phyloP scores from a whole-genome alignment of 2,888 invertebrate species.

The Cordylochernes scorpioides region DNA sequence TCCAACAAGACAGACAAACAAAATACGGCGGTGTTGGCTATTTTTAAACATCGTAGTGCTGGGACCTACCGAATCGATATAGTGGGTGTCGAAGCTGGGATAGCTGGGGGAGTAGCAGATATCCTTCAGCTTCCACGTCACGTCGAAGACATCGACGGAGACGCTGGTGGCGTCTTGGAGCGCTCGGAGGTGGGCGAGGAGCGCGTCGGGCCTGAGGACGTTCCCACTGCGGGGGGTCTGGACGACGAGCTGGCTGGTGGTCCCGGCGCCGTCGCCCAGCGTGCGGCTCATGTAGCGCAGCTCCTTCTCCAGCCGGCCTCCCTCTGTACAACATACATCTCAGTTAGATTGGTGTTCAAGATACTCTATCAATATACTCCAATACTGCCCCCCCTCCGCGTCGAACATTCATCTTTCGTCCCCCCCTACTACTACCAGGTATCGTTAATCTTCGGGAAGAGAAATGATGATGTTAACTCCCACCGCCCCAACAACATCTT shows the following conservation, averaged over 20 bases:
- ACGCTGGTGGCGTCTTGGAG: constrained; percentile 56
- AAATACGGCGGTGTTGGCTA: constrained; percentile 3
- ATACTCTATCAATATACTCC: no score
- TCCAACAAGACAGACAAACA: constrained; percentile 1
- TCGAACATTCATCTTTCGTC: no score
- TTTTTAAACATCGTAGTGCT: constrained; percentile 4
- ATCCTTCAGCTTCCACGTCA: constrained; percentile 80
- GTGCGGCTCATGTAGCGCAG: constrained; percentile 49
- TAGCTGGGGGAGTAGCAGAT: constrained; percentile 80
- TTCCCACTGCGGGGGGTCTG: constrained; percentile 54
- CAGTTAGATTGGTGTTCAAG: no score
- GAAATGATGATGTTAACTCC: no score
- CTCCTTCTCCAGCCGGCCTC: constrained; percentile 63
- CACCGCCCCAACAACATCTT: background rate
- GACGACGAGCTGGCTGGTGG: constrained; percentile 72
- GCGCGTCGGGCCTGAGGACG: constrained; percentile 53
- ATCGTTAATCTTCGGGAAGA: background rate
- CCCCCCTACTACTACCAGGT: background rate
- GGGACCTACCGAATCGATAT: constrained; percentile 37
- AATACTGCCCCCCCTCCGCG: no score
- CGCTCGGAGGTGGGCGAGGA: constrained; percentile 59
- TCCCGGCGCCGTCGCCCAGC: constrained; percentile 38
- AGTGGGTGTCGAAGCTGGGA: constrained; percentile 61
- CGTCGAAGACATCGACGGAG: constrained; percentile 71
- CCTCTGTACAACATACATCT: constrained; percentile 34